phyloP scores from a whole-genome alignment of 1,140 invertebrate species.

The Ridgeia piscesae region DNA sequence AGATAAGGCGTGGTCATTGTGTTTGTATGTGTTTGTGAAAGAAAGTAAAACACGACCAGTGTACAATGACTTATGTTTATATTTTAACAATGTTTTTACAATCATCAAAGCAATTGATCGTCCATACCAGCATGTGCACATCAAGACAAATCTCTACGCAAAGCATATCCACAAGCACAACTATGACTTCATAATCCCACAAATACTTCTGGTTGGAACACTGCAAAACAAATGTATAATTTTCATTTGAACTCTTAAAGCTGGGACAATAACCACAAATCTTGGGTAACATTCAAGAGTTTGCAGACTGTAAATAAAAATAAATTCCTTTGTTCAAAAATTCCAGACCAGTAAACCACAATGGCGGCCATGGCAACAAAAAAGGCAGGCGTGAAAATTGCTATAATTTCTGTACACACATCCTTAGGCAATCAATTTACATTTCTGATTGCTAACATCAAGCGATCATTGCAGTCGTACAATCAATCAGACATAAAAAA shows the following conservation, averaged over 20 bases:
- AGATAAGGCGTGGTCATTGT: too few species aligned
- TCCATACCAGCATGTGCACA: not conserved
- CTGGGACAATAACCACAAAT: not conserved
- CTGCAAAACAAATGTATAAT: not conserved
- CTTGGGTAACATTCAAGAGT: not conserved
- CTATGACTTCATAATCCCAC: not conserved
- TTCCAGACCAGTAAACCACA: not conserved
- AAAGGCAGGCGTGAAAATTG: not conserved
- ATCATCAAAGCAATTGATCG: not conserved
- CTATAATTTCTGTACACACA: not conserved
- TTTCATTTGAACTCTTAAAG: not conserved
- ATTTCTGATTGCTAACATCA: not conserved
- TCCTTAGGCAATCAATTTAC: not conserved
- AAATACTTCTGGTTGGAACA: not conserved
- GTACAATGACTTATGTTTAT: not conserved
- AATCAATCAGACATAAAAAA: not conserved
- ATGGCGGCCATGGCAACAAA: not conserved
- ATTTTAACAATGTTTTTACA: not conserved
- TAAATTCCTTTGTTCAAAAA: not conserved
- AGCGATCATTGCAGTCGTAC: not conserved
- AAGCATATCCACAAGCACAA: not conserved
- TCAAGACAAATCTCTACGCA: not conserved
- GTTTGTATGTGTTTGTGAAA: too few species aligned
- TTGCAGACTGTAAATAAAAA: not conserved
- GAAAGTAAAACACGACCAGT: not conserved